Base-by-base conservation (phyloP, 2,113 vertebrate species). In the Morone chrysops region DNA sequence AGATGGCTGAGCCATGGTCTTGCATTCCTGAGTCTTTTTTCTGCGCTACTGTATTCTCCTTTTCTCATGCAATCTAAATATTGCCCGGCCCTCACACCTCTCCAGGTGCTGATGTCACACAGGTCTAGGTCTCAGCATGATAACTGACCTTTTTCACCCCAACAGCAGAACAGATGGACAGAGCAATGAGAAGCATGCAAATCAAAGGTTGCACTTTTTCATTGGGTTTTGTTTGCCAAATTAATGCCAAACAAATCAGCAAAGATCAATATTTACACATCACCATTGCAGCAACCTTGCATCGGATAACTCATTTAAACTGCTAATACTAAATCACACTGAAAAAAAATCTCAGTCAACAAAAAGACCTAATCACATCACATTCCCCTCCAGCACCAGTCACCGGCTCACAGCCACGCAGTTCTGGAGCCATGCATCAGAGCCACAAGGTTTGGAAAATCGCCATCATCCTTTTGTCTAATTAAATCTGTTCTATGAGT, bases 401-500 rank as follows among this genome's bases (percentile, higher is more conserved):
- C 47, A 65, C 18, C 40, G 65, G 70, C 38, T 85, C 78, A 59
- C 18, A 78, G 71, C 50, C 31, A 66, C 69, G 53, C 56, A 61
- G 80, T 81, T 76, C 78, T 40, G 41, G 63, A 82, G 75, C 73
- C 41, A 61, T 54, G 81, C 66, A 75, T 80, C 85, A 89, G 56
- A 84, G 70, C 83, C 74, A 67, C 72, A 53, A 80, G 48, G 57
- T 45, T 84, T 93, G 92, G 89, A 88, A 79, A 81, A 60, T 70
- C 2, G 67, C 91, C 89, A 92, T 87, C 72, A 81, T 77, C 85
- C 81, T 83, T 92, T 89, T 85, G 89, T 92, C 88, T 90, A 92
- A 93, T 94, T 93, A 93, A 89, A 93, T 92, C 81, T 84, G 75
- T 79, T 93, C 86, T 80, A 83, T 83, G 73, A 87, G 84, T 71